A percentile compares a stretch with the other conserved stretches of the same genome.
Evolutionary conservation across 2,113 vertebrate genomes (phyloP).

Genomic region (Calcarius ornatus): DNA sequence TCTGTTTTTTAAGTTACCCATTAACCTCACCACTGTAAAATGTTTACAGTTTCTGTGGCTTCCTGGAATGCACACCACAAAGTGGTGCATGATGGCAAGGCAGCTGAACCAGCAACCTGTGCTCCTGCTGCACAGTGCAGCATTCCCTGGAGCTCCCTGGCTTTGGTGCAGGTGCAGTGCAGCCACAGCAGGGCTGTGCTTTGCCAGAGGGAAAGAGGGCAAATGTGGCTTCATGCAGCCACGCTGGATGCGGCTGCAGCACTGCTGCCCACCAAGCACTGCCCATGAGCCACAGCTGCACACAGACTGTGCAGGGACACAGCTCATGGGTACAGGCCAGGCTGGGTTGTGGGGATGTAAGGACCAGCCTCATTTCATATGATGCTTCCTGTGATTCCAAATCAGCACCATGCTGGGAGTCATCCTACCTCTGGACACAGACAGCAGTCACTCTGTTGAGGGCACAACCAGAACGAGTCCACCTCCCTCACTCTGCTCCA

Average conservation of each 20-base stretch:
- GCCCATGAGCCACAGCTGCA: neutral
- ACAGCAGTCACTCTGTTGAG: neutral
- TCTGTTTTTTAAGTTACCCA: neutral
- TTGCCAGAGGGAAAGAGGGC: neutral
- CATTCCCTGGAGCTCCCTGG: neutral
- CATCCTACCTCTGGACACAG: neutral
- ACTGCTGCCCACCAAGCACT: neutral
- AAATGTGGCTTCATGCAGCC: neutral
- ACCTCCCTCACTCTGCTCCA: neutral
- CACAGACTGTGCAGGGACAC: accelerated
- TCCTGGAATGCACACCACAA: neutral
- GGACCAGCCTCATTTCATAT: neutral
- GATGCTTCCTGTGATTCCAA: neutral
- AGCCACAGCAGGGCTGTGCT: neutral
- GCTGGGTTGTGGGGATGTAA: neutral
- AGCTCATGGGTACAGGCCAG: accelerated
- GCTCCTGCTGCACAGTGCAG: neutral
- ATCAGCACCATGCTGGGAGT: accelerated
- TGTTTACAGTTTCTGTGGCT: neutral
- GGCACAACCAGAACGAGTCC: neutral
- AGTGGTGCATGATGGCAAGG: neutral
- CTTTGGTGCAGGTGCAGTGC: neutral
- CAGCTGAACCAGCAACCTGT: accelerated
- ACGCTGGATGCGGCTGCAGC: accelerated
- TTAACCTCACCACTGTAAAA: neutral